A percentile compares a stretch with the other conserved stretches of the same genome.
Conservation (phyloP, 2,888 invertebrate genomes). For the Eupithecia pulchellata region DNA sequence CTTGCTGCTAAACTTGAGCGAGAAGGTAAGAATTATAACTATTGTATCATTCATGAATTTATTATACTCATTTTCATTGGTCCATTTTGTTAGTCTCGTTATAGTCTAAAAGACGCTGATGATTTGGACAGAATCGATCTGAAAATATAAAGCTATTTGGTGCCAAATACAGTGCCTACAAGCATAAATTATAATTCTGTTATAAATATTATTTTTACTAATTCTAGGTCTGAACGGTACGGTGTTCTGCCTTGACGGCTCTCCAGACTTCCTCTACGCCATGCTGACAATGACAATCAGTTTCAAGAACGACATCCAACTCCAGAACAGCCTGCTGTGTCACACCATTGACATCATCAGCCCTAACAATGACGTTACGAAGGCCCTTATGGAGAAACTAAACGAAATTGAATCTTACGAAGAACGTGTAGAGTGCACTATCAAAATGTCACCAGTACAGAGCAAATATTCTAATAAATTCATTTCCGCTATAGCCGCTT, state of each 20-base stretch:
- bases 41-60: no score
- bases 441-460: slow-evolving; percentile 68
- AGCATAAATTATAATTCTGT: background rate
- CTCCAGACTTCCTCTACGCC: slow-evolving; percentile 88
- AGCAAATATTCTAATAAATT: slow-evolving; percentile 70
- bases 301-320: slow-evolving; percentile 72
- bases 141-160: no score
- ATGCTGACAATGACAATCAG: slow-evolving; percentile 79
- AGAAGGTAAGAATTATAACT: slow-evolving; percentile 74
- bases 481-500: slow-evolving; percentile 54
- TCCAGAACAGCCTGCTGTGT: slow-evolving; percentile 86
- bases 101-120: background rate
- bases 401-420: slow-evolving; percentile 82
- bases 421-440: slow-evolving; percentile 82
- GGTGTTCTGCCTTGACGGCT: slow-evolving; percentile 92
- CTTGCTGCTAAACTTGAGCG: slow-evolving; percentile 89
- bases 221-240: slow-evolving; percentile 83
- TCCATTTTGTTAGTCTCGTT: background rate
- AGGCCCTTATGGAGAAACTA: slow-evolving; percentile 74
- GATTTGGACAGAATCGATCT: no score
- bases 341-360: slow-evolving; percentile 82
- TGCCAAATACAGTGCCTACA: background rate
- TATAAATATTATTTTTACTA: background rate
- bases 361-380: slow-evolving; percentile 68
- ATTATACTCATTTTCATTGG: no score